Evolutionary conservation across 1,140 invertebrate genomes (phyloP), one percentile per base, ranked within the genome.

Genomic region (Caenorhabditis inopinata): DNA sequence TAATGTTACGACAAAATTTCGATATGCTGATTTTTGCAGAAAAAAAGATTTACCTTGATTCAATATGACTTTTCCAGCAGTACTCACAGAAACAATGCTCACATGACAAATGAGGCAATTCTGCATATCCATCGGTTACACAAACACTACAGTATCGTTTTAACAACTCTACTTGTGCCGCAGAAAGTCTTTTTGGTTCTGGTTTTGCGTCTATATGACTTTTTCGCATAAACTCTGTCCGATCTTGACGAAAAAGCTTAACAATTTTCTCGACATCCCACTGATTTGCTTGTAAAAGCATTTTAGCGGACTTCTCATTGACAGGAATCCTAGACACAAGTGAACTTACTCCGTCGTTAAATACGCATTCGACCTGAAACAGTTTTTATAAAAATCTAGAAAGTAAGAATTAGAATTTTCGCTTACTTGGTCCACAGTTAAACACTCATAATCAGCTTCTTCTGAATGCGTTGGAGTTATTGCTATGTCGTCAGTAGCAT

Each of bases 311-410:
- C 9, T 78, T 35, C 18, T 78, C 77, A 21, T 47, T 76, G 14
- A 81, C 27, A 14, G 18, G 45, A 35, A 46, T 32, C 45, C 48
- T 32, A 16, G 81, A 49, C 9, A 45, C 27, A 12, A 81, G 42
- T 3, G 42, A 46, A 45, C 29, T 75, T 2, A 81, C 51, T 0
- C 45, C 42, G 25, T 81, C 80, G 48, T 18, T 77, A 18, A 81
- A 51, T 32, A 81, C 47, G 29, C 75, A 51, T 51, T 81, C 80
- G n/a, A 81, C 80, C 80, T 81, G 53, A 49, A 68, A 62, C 48
- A 7, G 38, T 42, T 42, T 14, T 7, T 5, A 7, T 42, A 42
- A 42, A 46, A 45, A 11, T 21, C 9, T 75, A 75, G 11, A 48
- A 47, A 12, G 74, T 29, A 47, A 12, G 23, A 12, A 53, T 1